Percentiles rank a stretch among this genome's conserved stretches.
Conservation (phyloP, 1,140 invertebrate species). For the Monomorium pharaonis region DNA sequence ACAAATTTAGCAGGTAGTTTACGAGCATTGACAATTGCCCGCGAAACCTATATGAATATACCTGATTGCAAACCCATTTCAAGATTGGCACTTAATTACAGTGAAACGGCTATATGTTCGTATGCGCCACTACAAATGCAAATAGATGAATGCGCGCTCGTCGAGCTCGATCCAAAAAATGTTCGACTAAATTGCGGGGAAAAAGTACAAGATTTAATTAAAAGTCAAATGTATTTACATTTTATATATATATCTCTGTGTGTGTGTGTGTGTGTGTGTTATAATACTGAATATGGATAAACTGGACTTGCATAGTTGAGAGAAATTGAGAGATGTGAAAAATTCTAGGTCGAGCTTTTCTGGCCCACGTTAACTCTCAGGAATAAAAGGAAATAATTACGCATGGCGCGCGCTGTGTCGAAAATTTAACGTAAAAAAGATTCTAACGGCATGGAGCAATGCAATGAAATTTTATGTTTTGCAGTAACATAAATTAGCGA, state of each 20-base stretch:
- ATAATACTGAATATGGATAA: neutral
- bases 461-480: slow-evolving; percentile 38
- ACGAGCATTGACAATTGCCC: slow-evolving; percentile 48
- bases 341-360: neutral
- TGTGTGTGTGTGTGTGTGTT: too few relatives aligned
- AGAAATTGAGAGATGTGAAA: neutral
- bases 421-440: slow-evolving; percentile 4
- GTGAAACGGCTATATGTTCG: neutral
- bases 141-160: slow-evolving; percentile 12
- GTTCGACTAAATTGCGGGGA: neutral
- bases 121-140: neutral
- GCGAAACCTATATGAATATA: slow-evolving; percentile 53
- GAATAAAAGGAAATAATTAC: neutral
- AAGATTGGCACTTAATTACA: slow-evolving; percentile 58
- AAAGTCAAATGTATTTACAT: neutral
- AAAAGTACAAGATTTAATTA: slow-evolving; percentile 2
- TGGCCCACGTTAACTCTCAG: neutral
- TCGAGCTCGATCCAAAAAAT: neutral
- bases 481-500: slow-evolving; percentile 44
- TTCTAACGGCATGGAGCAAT: neutral
- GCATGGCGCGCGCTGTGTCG: neutral
- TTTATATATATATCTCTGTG: too few relatives aligned
- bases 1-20: slow-evolving; percentile 54
- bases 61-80: slow-evolving; percentile 51
- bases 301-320: neutral